Evolutionary conservation across 2,797 vertebrate species (phyloP), one percentile per base, ranked within the genome.

Genomic region (Artibeus lituratus): DNA sequence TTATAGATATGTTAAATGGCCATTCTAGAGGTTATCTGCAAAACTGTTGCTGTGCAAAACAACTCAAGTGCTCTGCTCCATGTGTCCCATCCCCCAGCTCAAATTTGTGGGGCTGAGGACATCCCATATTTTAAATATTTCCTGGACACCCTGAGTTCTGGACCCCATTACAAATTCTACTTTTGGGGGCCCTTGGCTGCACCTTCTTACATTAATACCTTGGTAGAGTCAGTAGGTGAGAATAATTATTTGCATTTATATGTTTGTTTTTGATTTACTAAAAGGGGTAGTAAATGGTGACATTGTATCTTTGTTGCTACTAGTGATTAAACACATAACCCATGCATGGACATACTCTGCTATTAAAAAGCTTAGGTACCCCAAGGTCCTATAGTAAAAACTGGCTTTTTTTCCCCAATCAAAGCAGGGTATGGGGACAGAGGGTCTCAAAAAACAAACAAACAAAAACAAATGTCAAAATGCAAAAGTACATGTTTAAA

Each of bases 211-310:
- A 53, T 53, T 53, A 76, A 55, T 89, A 76, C 35, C 76, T 96
- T 74, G 69, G 37, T 73, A 78, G 76, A 92, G 35, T 85, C 74
- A 57, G 19, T 82, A 86, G 57, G 70, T 82, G 18, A 95, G 93
- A 96, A 87, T 77, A 94, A 59, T 83, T 72, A 73, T 57, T 94
- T 97, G 42, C 39, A 42, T 59, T 97, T 76, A 37, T 87, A 11
- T 90, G 55, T 96, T 93, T 84, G 44, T 55, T 92, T 95, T 86
- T 83, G 32, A 91, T 90, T 44, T 88, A 47, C 62, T 35, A 29
- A 62, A 81, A 16, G 55, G 65, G 70, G 21, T 78, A 69, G 72
- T 88, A 83, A 70, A 74, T 85, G 35, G 51, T 44, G 78, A 49
- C 70, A 44, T 16, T 87, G 6, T 70, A 83, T 85, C n/a, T 96